Base-by-base conservation (phyloP, 92 coral and sea anemone species). In the Heteractis magnifica region DNA sequence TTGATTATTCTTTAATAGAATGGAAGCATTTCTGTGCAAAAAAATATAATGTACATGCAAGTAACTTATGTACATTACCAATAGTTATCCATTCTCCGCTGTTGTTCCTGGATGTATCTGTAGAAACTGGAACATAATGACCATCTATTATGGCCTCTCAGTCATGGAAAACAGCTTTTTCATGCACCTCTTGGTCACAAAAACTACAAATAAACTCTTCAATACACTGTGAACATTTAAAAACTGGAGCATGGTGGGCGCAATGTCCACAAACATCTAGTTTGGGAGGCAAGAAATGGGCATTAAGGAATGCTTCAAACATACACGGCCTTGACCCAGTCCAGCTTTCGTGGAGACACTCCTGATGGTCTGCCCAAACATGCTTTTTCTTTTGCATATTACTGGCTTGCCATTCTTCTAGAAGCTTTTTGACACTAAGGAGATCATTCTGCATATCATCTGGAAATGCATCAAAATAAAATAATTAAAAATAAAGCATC, bases 61-160 rank as follows among this genome's bases (percentile, higher is more conserved):
- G 18, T 48, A 41, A 51, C 9, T n/a, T n/a, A n/a, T n/a, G 52
- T 15, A 62, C 10, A 65, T 79, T 85, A 85, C 91, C 91, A 84
- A 88, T 79, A 72, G 70, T 65, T 26, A 78, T 58, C 86, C 91
- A 88, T 75, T 88, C 88, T 14, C 84, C 82, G 56, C 52, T 80
- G 71, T 78, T 81, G 71, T 52, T 60, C 52, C 71, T 51, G 80
- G 91, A 75, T 21, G 81, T 77, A 74, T 81, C 77, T 14, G 83
- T 75, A 19, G 88, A 81, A 71, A 88, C 85, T 21, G 91, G 83
- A 10, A 60, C 68, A 14, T 48, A 84, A 52, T 79, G 86, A 34
- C 90, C 88, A 83, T 89, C 84, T 18, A 89, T 71, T 19, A 89
- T 65, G 44, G 84, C 92, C 68, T 81, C 81, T 79, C 87, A n/a